phyloP scores from a whole-genome alignment of 2,113 vertebrate species.

The Nibea coibor region DNA sequence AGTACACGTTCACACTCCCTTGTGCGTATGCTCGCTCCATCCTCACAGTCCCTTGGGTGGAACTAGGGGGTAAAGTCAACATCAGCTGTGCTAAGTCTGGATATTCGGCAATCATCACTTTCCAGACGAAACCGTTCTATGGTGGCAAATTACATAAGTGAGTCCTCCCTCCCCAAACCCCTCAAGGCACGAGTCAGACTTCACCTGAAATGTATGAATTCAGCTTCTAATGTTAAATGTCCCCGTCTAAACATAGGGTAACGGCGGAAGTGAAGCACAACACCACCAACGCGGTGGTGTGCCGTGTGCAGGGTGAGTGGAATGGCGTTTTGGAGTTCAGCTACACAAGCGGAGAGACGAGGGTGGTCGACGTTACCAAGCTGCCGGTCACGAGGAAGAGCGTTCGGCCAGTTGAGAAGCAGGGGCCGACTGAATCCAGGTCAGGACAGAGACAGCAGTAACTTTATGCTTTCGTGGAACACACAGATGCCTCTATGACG shows the following conservation, averaged over 20 bases:
- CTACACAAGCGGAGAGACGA: constrained; percentile 90
- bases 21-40: constrained; percentile 97
- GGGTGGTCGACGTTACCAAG: constrained; percentile 90
- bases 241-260: constrained; percentile 81
- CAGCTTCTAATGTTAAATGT: background rate
- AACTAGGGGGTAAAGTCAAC: constrained; percentile 95
- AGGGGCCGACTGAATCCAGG: constrained; percentile 94
- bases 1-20: constrained; percentile 95
- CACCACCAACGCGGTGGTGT: constrained; percentile 88
- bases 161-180: background rate
- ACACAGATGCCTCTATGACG: background rate
- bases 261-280: constrained; percentile 97
- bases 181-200: too few species aligned
- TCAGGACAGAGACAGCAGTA: constrained; percentile 58
- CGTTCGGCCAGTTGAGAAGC: constrained; percentile 91
- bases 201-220: background rate
- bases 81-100: constrained; percentile 93
- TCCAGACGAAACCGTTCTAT: constrained; percentile 98
- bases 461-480: too few species aligned
- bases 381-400: constrained; percentile 89
- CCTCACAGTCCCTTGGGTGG: constrained; percentile 98
- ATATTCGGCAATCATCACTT: constrained; percentile 96
- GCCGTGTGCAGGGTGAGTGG: constrained; percentile 97
- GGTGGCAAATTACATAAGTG: constrained; percentile 97
- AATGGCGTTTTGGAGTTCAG: constrained; percentile 94